These are phyloP conservation scores for Neosilurus mollespiculum DNA, from an alignment of 2,797 vertebrate genomes.

Conservation along the genomic window DNA sequence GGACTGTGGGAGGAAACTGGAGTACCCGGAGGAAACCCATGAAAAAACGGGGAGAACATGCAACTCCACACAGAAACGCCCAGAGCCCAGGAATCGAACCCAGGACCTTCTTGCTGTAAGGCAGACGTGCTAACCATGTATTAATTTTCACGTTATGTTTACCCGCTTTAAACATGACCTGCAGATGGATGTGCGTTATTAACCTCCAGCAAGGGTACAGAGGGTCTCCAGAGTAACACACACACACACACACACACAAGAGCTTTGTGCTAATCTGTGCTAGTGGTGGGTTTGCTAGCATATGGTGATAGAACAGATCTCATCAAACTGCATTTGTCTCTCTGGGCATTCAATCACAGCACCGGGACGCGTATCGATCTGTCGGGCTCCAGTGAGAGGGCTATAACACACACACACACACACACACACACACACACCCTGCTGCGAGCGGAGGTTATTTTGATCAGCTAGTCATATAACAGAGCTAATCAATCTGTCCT, in stretches of 20 bases:
- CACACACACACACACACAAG: conserved; percentile 14
- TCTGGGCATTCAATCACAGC: conserved; percentile 24
- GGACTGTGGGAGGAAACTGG: no score
- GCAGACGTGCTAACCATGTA: neutral
- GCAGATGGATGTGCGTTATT: neutral
- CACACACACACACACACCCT: conserved; percentile 16
- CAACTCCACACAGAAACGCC: no score
- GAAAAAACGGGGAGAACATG: no score
- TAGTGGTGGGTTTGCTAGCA: conserved; percentile 29
- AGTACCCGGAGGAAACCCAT: no score
- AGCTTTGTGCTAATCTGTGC: neutral
- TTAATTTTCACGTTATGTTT: neutral
- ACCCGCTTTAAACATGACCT: neutral
- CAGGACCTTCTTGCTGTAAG: no score
- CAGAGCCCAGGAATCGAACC: no score
- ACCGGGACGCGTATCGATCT: conserved; percentile 33
- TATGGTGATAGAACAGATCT: conserved; percentile 12
- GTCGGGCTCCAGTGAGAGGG: conserved; percentile 28
- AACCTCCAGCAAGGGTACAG: conserved; percentile 20
- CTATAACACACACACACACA: conserved; percentile 32
- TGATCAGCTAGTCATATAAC: conserved; percentile 40
- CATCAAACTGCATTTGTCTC: conserved; percentile 28
- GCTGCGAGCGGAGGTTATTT: conserved; percentile 29
- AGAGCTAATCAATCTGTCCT: conserved; percentile 38
- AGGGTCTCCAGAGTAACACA: no score